Evolutionary conservation across 2,113 vertebrate species (phyloP), one percentile per base, ranked within the genome.

Genomic region (Catharus minimus): DNA sequence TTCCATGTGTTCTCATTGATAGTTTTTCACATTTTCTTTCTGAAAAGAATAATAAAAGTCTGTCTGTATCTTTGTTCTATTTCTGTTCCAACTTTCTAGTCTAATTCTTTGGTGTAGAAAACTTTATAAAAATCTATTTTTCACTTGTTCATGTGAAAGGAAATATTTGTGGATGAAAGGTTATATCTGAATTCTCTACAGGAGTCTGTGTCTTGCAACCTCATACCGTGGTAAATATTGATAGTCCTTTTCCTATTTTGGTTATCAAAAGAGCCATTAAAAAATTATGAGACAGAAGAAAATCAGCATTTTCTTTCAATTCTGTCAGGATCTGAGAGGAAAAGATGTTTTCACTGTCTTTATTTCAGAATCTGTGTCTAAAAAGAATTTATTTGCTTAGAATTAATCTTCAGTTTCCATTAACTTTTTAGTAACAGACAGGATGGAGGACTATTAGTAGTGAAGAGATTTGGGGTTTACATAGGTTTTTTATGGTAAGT

Each of bases 391-490:
- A n/a, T 53, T 69, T 80, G 7, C 32, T 83, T 27, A 18, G 17
- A 56, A 47, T 39, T 36, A 8, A 28, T 53, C 7, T 49, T 67
- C 44, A 19, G 3, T 67, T 83, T 62, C 15, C 9, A 38, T 16
- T 72, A 1, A 6, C 5, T 69, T 87, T 93, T 52, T 36, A 43
- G 10, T 38, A 77, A 17, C 5, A 50, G 28, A 10, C 4, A 32
- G 14, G 2, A 4, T 60, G 3, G 17, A 77, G 50, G 0, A 4
- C 1, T 62, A 28, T 13, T 55, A 52, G 22, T 26, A 47, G 16
- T 22, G 11, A 80, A 11, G 3, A 58, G 2, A 2, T 80, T 33
- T 62, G 18, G 14, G 5, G 0, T 11, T 18, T 41, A 46, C 11
- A 32, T 24, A n/a, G 8, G 4, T 30, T 33, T 50, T 32, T n/a